phyloP scores from a whole-genome alignment of 2,888 invertebrate genomes.

The Eristalis intricaria region DNA sequence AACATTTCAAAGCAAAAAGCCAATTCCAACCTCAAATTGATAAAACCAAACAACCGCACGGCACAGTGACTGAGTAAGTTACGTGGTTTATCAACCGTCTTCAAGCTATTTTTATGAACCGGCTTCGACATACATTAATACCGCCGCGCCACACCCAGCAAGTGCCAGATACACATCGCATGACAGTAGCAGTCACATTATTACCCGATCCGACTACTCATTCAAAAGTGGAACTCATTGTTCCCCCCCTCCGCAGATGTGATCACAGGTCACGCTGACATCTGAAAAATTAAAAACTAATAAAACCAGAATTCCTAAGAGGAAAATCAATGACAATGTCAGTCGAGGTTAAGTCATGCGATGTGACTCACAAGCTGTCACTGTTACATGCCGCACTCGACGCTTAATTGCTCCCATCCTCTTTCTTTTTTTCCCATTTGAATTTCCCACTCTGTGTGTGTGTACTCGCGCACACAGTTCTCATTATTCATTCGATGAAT shows the following conservation, averaged over 20 bases:
- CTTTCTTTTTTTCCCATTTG: neutral
- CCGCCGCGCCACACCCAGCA: neutral
- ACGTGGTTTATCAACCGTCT: neutral
- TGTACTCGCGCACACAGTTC: neutral
- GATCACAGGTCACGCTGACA: neutral
- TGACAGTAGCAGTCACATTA: neutral
- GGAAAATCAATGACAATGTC: constrained; percentile 26
- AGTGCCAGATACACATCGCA: neutral
- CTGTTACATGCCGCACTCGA: neutral
- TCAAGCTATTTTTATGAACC: neutral
- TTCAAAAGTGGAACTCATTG: neutral
- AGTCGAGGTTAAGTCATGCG: constrained; percentile 15
- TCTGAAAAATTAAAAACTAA: constrained; percentile 11
- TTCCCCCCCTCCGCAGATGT: neutral
- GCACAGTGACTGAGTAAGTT: neutral
- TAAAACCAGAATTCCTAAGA: neutral
- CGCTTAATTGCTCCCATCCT: neutral
- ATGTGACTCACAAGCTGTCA: constrained; percentile 11
- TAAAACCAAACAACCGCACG: neutral
- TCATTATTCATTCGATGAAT: constrained; percentile 57
- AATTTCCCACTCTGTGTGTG: neutral
- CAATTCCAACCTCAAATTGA: neutral
- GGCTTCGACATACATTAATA: neutral
- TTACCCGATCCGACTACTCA: neutral
- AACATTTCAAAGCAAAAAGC: neutral